A percentile compares a stretch with the other conserved stretches of the same genome.
Conservation (phyloP, 2,888 invertebrate species). For the Leptogaster cylindrica region DNA sequence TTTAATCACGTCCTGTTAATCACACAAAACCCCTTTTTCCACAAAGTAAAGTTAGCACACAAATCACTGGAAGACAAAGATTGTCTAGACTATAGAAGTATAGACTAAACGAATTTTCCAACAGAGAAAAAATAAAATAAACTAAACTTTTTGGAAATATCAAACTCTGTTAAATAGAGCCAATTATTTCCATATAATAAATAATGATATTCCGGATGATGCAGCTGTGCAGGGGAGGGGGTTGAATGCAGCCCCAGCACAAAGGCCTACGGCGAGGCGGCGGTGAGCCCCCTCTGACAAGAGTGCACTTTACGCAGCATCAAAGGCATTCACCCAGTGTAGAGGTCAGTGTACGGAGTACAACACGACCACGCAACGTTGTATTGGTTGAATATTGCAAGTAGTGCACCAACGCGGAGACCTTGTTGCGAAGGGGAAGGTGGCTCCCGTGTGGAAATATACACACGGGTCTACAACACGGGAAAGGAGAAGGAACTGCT, state of each 20-base stretch:
- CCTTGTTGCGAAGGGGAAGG: constrained; percentile 11
- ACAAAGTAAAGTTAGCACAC: too few species aligned
- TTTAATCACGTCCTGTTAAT: too few species aligned
- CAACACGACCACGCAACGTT: constrained; percentile 2
- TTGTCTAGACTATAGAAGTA: too few species aligned
- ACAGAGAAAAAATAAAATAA: too few species aligned
- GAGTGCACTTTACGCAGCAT: constrained; percentile 10
- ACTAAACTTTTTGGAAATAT: too few species aligned
- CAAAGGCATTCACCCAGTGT: constrained; percentile 21
- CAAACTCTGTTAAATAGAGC: too few species aligned
- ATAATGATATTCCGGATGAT: too few species aligned
- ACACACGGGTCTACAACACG: not conserved
- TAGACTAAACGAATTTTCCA: too few species aligned
- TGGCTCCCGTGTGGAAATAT: not conserved
- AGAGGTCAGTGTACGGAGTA: constrained; percentile 27
- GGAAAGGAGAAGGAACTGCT: not conserved
- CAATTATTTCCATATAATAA: too few species aligned
- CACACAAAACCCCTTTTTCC: too few species aligned
- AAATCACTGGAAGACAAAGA: too few species aligned
- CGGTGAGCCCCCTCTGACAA: constrained; percentile 1
- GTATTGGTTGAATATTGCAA: constrained; percentile 9
- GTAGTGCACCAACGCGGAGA: constrained; percentile 18
- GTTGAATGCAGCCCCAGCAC: not conserved
- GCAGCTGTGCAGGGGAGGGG: not conserved
- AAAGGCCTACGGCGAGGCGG: not conserved